Percentiles rank a stretch among this genome's conserved stretches.
These are phyloP conservation scores for Silurus asotus DNA, from an alignment of 2,113 vertebrate species.

Conservation along the genomic window DNA sequence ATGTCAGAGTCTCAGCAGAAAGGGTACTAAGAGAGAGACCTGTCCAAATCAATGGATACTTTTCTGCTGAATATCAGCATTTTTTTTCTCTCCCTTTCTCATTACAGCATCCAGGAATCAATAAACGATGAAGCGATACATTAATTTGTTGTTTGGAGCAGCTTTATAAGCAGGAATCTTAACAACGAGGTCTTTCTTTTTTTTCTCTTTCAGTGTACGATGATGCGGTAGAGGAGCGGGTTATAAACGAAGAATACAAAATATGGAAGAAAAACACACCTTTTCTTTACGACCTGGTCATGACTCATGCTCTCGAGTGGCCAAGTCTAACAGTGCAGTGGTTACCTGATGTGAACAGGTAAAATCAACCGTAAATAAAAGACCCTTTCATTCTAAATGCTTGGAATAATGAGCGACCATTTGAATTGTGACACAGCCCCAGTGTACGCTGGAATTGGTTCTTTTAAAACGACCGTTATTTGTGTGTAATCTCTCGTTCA, in stretches of 20 bases:
- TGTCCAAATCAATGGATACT: no score
- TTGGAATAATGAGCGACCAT: background rate
- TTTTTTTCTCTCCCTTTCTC: background rate
- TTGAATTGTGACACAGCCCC: background rate
- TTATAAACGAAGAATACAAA: constrained; percentile 93
- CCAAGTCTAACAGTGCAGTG: constrained; percentile 93
- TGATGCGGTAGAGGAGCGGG: constrained; percentile 88
- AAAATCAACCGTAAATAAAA: constrained; percentile 38
- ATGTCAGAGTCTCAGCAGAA: no score
- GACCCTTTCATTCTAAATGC: background rate
- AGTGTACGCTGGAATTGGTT: background rate
- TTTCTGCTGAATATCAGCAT: no score
- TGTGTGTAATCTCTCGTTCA: constrained; percentile 56
- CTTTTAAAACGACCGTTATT: background rate
- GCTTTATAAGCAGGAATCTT: no score
- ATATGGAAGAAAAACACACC: constrained; percentile 96
- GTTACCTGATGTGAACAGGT: constrained; percentile 90
- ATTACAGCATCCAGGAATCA: background rate
- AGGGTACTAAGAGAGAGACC: no score
- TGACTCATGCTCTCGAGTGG: constrained; percentile 92
- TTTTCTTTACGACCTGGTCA: constrained; percentile 88
- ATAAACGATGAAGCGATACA: background rate
- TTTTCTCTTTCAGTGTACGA: constrained; percentile 76
- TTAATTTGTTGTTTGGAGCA: background rate
- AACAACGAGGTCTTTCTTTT: background rate